Percentiles rank a stretch among this genome's conserved stretches.
Conservation (phyloP, 2,888 invertebrate species). For the Boloria selene region DNA sequence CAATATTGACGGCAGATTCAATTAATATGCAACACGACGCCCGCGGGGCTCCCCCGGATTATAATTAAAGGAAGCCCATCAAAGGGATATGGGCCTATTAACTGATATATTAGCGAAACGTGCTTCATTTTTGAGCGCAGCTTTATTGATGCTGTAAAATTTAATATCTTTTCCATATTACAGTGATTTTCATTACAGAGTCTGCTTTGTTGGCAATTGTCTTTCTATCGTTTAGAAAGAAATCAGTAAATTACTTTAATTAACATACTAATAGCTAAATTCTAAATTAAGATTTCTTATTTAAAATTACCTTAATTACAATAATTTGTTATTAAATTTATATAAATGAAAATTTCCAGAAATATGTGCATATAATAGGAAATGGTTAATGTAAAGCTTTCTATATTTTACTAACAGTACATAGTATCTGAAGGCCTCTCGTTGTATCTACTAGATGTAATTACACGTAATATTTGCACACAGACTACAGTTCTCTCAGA, state of each 20-base stretch:
- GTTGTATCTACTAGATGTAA: background rate
- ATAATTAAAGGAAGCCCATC: constrained; percentile 54
- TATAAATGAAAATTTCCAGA: no score
- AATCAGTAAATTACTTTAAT: constrained; percentile 12
- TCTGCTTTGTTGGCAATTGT: constrained; percentile 9
- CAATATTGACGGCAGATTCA: constrained; percentile 56
- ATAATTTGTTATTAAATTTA: no score
- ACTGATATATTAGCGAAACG: constrained; percentile 60
- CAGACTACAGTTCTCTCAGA: no score
- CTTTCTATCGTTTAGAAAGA: constrained; percentile 16
- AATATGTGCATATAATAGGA: no score
- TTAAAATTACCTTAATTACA: no score
- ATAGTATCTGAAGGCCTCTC: constrained; percentile 5
- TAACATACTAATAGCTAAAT: background rate
- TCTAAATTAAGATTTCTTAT: no score
- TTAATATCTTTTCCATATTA: constrained; percentile 22
- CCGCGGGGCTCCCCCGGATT: constrained; percentile 52
- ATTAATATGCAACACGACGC: constrained; percentile 56
- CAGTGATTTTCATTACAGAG: constrained; percentile 22
- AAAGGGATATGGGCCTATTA: constrained; percentile 51
- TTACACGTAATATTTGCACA: no score
- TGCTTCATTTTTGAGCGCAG: constrained; percentile 41
- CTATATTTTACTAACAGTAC: background rate
- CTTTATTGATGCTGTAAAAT: constrained; percentile 26
- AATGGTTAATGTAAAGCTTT: background rate